Conservation (phyloP, 2,888 invertebrate species). For the Catocala nupta region DNA sequence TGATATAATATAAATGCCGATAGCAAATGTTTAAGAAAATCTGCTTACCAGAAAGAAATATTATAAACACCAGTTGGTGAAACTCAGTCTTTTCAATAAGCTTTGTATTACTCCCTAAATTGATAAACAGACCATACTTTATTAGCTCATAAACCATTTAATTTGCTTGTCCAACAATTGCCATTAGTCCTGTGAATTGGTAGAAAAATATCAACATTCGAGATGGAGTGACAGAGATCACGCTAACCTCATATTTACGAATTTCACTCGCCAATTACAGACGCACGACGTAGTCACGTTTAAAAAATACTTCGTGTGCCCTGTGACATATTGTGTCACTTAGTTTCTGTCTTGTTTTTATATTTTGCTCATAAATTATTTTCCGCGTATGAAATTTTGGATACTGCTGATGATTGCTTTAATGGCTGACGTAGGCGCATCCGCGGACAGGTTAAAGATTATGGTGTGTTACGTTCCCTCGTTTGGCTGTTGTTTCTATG, state of each 20-base stretch:
- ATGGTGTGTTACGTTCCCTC: not conserved
- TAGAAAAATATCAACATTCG: slow-evolving; percentile 30
- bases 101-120: no score
- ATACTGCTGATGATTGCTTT: no score
- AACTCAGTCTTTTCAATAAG: no score
- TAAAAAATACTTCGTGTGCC: slow-evolving; percentile 25
- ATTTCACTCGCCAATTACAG: slow-evolving; percentile 46
- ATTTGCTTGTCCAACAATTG: slow-evolving; percentile 12
- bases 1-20: no score
- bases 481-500: no score
- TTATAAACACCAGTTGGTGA: no score
- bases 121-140: no score
- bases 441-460: no score
- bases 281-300: slow-evolving; percentile 15
- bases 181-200: not conserved
- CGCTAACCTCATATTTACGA: slow-evolving; percentile 45
- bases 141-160: no score
- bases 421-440: no score
- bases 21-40: no score
- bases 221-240: slow-evolving; percentile 39
- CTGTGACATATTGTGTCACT: slow-evolving; percentile 28
- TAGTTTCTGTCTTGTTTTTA: slow-evolving; percentile 22
- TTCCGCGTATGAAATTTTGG: slow-evolving; percentile 1
- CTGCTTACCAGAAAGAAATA: no score
- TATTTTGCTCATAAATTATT: slow-evolving; percentile 20